phyloP scores from a whole-genome alignment of 2,113 vertebrate genomes.

The Pterocles gutturalis region DNA sequence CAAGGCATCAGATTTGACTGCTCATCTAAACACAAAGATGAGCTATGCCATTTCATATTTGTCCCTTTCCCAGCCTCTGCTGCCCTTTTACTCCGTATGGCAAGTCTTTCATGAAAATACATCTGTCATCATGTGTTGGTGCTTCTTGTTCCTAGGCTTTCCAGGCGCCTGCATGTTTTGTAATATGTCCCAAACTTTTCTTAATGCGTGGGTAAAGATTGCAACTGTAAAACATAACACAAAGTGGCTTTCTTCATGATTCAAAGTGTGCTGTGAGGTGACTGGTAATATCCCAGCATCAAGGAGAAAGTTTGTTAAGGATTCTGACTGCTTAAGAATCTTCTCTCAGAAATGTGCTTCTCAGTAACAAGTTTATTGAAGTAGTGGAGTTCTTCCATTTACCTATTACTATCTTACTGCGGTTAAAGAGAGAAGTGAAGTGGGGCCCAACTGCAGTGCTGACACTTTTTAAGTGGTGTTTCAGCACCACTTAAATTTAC shows the following conservation, averaged over 20 bases:
- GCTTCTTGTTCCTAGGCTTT: not conserved
- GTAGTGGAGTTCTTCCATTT: not conserved
- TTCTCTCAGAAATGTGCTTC: not conserved
- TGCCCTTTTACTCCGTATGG: not conserved
- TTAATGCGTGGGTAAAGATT: not conserved
- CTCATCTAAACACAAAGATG: constrained; percentile 10
- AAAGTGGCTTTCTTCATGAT: not conserved
- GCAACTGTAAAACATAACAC: not conserved
- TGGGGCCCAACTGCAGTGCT: fast-evolving
- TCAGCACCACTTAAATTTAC: too few species aligned
- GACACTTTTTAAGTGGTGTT: not conserved
- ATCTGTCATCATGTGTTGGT: not conserved
- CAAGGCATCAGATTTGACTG: not conserved
- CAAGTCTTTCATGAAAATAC: not conserved
- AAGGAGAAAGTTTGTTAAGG: not conserved
- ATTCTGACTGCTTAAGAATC: not conserved
- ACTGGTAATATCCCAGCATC: not conserved
- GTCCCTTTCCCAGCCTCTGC: not conserved
- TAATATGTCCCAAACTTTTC: not conserved
- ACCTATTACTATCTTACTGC: not conserved
- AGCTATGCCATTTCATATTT: not conserved
- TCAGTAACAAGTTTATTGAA: not conserved
- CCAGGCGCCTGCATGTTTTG: not conserved
- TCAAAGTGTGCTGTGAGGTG: not conserved
- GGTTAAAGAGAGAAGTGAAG: not conserved